These are phyloP conservation scores for Temnopleurus reevesii DNA, from an alignment of 53 echinoderm and acorn worm genomes.

Conservation along the genomic window DNA sequence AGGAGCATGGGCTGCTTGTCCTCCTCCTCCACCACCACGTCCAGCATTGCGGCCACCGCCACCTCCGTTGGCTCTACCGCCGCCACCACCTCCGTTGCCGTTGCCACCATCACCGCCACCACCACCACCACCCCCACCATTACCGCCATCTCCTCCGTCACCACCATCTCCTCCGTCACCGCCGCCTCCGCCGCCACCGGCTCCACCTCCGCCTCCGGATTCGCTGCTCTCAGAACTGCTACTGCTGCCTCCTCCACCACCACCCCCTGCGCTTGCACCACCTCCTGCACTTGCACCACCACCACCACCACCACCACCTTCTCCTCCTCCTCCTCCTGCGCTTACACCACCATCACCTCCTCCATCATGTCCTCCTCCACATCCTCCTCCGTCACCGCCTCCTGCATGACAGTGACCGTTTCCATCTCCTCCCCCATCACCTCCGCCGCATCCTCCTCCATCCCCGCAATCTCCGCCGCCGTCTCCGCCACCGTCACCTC, in stretches of 20 bases:
- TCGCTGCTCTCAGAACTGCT: background rate
- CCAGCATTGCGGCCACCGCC: background rate
- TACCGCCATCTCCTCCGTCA: background rate
- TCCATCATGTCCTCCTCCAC: background rate
- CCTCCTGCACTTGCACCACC: background rate
- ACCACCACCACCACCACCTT: background rate
- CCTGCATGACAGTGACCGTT: background rate
- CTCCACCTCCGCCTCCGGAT: background rate
- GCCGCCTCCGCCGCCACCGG: background rate
- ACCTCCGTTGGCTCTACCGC: background rate
- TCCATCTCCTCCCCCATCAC: background rate
- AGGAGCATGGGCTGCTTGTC: background rate
- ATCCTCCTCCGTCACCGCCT: background rate
- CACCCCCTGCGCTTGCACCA: background rate
- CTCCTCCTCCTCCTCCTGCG: constrained; percentile 2
- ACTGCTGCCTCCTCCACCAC: background rate
- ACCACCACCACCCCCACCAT: background rate
- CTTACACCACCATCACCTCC: background rate
- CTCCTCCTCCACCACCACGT: background rate
- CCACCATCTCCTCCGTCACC: background rate
- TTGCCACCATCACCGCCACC: background rate
- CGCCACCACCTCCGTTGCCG: background rate
- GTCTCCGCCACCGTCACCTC: background rate
- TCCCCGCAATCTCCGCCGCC: background rate
- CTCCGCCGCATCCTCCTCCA: background rate